A percentile compares a stretch with the other conserved stretches of the same genome.
These are phyloP conservation scores for Pollenia labialis DNA, from an alignment of 2,888 invertebrate species.

Conservation along the genomic window DNA sequence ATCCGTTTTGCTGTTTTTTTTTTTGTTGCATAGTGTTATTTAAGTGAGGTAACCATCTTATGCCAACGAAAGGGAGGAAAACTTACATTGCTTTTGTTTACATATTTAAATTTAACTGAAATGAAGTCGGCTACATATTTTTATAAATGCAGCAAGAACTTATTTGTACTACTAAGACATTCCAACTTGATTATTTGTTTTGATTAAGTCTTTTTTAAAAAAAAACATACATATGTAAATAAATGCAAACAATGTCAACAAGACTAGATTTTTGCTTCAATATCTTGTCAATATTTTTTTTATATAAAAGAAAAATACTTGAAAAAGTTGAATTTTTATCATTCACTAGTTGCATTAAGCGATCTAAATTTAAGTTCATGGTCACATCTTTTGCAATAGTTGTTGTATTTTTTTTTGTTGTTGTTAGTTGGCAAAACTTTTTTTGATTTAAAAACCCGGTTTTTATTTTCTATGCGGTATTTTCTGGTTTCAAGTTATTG, in stretches of 20 bases:
- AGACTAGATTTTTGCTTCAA: conserved; percentile 8
- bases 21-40: too few species aligned
- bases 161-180: neutral
- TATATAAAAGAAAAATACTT: conserved; percentile 34
- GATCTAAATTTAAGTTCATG: conserved; percentile 62
- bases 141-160: neutral
- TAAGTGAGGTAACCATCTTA: too few species aligned
- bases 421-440: neutral
- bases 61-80: too few species aligned
- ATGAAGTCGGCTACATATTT: too few species aligned
- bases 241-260: conserved; percentile 48
- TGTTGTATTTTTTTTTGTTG: neutral
- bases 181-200: conserved; percentile 3
- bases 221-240: conserved; percentile 29
- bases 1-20: too few species aligned
- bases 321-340: neutral
- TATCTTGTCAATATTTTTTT: neutral
- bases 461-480: neutral
- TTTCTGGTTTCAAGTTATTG: conserved; percentile 30
- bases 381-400: conserved; percentile 27
- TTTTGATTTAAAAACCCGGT: conserved; percentile 1
- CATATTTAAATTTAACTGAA: too few species aligned
- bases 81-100: too few species aligned
- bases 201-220: neutral
- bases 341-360: conserved; percentile 17